phyloP scores from a whole-genome alignment of 2,888 invertebrate genomes.

The Tenodera sinensis region DNA sequence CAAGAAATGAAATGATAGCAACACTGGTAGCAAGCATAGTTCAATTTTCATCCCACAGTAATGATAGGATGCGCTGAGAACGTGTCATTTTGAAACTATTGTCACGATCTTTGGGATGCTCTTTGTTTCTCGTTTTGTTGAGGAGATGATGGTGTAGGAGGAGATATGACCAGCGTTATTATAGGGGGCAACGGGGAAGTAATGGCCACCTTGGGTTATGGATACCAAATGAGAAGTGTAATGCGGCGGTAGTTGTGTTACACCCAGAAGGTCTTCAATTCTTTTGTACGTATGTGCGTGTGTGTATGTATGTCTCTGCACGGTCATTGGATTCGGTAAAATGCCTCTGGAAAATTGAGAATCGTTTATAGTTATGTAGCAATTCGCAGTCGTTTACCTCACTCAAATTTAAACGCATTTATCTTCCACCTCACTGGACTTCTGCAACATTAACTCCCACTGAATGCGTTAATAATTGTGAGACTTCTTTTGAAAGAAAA shows the following conservation, averaged over 20 bases:
- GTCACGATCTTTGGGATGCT: slow-evolving; percentile 17
- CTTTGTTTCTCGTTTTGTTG: not conserved
- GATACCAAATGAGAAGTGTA: slow-evolving; percentile 16
- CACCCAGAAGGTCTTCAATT: not conserved
- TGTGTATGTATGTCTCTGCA: not conserved
- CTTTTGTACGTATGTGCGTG: not conserved
- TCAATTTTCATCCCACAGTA: slow-evolving; percentile 7
- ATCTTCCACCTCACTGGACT: too few species aligned
- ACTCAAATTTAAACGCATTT: too few species aligned
- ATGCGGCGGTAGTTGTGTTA: not conserved
- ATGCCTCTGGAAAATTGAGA: not conserved
- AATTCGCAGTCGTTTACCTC: too few species aligned
- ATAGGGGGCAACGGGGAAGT: not conserved
- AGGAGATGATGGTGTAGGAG: not conserved
- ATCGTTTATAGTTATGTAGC: too few species aligned
- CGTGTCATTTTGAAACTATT: slow-evolving; percentile 25
- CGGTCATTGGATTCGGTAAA: not conserved
- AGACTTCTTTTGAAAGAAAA: too few species aligned
- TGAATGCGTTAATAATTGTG: too few species aligned
- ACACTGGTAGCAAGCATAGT: slow-evolving; percentile 17
- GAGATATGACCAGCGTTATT: not conserved
- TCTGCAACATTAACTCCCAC: too few species aligned
- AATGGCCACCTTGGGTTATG: slow-evolving; percentile 12
- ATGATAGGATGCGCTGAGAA: slow-evolving; percentile 16
- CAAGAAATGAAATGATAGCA: not conserved